Evolutionary conservation across 1,140 invertebrate genomes (phyloP), one percentile per base, ranked within the genome.

Genomic region (Nixonia krombeini): DNA sequence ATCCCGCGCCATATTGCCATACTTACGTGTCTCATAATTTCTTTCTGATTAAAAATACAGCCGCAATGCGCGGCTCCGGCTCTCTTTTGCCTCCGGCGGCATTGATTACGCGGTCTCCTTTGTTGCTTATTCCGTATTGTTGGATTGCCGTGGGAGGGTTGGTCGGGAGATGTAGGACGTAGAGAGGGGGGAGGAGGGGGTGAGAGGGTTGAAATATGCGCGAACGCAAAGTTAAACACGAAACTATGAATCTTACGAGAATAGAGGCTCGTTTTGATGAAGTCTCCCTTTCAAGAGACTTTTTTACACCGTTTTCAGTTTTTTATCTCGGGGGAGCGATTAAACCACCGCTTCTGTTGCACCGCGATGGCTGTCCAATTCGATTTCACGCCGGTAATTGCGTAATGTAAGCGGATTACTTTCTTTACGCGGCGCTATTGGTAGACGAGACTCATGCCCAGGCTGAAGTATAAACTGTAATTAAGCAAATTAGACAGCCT

Each of bases 351-450:
- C 35, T 38, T 38, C 35, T 38, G 35, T 38, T 38, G 35, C 35
- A 38, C 15, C 13, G 35, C 16, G 35, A 13, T 38, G 35, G 35
- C 13, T 38, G 15, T 38, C 38, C 38, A 41, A 41, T 17, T 41
- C 38, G 38, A 41, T 41, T 41, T 41, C 16, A 41, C 38, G 16
- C 38, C 38, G 38, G 38, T 23, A 41, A 41, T 38, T 38, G 35
- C 35, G 35, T 38, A 38, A 38, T 38, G 35, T 38, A 18, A 38
- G 35, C 38, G 38, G 38, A 41, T 23, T 21, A 41, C 38, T 41
- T 21, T 41, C 18, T 41, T 38, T 18, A 38, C 35, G 35, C 29
- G n/a, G 38, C n/a, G 38, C 18, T 23, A 41, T 21, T 8, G 18
- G 18, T 10, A 41, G 38, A 21, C 38, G 8, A 41, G 18, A 23